Percentiles rank a stretch among this genome's conserved stretches.
Evolutionary conservation across 2,797 vertebrate genomes (phyloP).

Genomic region (Hoplostethus atlanticus): DNA sequence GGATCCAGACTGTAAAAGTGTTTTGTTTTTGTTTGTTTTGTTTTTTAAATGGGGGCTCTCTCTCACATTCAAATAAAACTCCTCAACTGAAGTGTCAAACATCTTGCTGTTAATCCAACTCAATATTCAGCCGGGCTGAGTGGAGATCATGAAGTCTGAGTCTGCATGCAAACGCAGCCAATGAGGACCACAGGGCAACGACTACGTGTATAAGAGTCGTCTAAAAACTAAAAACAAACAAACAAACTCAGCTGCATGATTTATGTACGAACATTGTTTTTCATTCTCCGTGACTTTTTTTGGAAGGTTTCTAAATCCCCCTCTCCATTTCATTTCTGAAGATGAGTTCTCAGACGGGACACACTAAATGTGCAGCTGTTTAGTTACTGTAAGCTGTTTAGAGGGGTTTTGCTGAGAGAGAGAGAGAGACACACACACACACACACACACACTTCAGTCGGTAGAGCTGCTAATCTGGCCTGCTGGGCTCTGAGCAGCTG

Average conservation of each 20-base stretch:
- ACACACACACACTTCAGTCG: constrained; percentile 55
- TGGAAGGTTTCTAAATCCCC: constrained; percentile 38
- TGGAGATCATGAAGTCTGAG: background rate
- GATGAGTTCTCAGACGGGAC: constrained; percentile 54
- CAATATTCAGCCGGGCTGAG: background rate
- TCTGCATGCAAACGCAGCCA: background rate
- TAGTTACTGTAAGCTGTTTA: constrained; percentile 79
- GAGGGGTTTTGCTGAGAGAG: constrained; percentile 72
- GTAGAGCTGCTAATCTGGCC: constrained; percentile 75
- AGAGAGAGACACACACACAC: constrained; percentile 28
- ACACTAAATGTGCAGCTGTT: constrained; percentile 79
- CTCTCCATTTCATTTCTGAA: constrained; percentile 57
- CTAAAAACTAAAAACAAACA: background rate
- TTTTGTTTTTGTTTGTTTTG: too few relatives aligned
- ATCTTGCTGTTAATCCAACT: background rate
- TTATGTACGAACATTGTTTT: background rate
- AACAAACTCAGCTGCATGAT: background rate
- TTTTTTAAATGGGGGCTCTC: background rate
- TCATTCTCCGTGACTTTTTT: background rate
- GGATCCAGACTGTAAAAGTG: too few relatives aligned
- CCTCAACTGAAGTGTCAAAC: background rate
- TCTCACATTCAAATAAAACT: background rate
- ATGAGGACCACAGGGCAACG: background rate
- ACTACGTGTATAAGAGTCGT: background rate
- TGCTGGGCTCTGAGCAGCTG: constrained; percentile 73